phyloP scores from a whole-genome alignment of 2,888 invertebrate species.

The Camponotus fellah region DNA sequence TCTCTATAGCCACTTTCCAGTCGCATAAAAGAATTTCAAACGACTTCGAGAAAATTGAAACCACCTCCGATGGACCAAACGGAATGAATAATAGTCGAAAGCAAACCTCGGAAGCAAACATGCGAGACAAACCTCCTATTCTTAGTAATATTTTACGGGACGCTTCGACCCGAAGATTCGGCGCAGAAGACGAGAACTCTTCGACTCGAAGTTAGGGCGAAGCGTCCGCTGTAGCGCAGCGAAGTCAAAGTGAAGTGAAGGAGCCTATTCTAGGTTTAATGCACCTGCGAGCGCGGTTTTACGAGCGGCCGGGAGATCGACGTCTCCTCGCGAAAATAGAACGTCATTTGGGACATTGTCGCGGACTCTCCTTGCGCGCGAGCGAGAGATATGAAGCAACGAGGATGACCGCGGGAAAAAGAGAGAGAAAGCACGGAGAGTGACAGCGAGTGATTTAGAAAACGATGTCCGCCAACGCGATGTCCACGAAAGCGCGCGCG shows the following conservation, averaged over 20 bases:
- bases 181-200: slow-evolving; percentile 18
- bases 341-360: slow-evolving; percentile 74
- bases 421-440: slow-evolving; percentile 70
- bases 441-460: slow-evolving; percentile 80
- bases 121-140: background rate
- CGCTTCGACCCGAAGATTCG: slow-evolving; percentile 27
- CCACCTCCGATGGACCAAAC: background rate
- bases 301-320: slow-evolving; percentile 74
- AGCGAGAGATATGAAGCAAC: slow-evolving; percentile 33
- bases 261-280: slow-evolving; percentile 74
- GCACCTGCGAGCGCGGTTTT: slow-evolving; percentile 73
- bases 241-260: slow-evolving; percentile 25
- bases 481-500: slow-evolving; percentile 70
- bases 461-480: slow-evolving; percentile 80
- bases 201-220: slow-evolving; percentile 19
- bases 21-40: background rate
- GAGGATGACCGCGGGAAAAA: slow-evolving; percentile 64
- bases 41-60: background rate
- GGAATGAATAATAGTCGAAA: background rate
- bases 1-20: background rate
- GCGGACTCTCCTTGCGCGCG: slow-evolving; percentile 52
- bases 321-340: slow-evolving; percentile 75
- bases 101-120: background rate
- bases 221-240: slow-evolving; percentile 17
- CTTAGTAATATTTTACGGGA: slow-evolving; percentile 8